phyloP scores from a whole-genome alignment of 1,140 invertebrate genomes.

The Heliconius melpomene region DNA sequence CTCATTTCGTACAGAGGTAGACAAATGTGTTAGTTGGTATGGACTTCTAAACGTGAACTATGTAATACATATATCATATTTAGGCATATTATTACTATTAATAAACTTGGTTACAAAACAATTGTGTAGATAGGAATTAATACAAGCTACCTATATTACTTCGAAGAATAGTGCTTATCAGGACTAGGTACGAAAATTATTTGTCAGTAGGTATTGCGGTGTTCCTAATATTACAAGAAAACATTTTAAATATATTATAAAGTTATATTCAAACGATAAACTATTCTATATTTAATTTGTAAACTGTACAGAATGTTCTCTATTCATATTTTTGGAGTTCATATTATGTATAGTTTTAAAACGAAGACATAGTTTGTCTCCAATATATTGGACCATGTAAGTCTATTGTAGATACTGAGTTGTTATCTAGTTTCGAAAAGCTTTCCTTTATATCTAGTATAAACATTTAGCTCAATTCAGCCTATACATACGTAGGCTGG shows the following conservation, averaged over 20 bases:
- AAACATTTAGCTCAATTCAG: slow-evolving; percentile 40
- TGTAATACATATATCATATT: slow-evolving; percentile 16
- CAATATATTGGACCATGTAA: slow-evolving; percentile 34
- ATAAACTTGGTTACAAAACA: slow-evolving; percentile 31
- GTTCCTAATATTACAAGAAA: slow-evolving; percentile 3
- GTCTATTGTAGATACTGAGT: slow-evolving; percentile 16
- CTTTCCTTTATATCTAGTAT: slow-evolving; percentile 15
- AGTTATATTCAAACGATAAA: neutral
- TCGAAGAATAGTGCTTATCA: slow-evolving; percentile 37
- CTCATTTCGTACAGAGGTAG: slow-evolving; percentile 31
- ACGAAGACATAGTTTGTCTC: slow-evolving; percentile 2
- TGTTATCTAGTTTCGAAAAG: slow-evolving; percentile 7
- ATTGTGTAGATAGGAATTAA: slow-evolving; percentile 36
- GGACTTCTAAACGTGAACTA: neutral
- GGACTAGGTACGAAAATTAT: slow-evolving; percentile 11
- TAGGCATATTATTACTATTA: slow-evolving; percentile 18
- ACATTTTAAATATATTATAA: slow-evolving; percentile 11
- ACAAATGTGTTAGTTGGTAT: slow-evolving; percentile 25
- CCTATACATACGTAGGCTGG: slow-evolving; percentile 57
- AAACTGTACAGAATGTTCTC: neutral
- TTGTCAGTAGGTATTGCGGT: slow-evolving; percentile 21
- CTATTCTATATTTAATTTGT: neutral
- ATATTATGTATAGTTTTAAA: neutral
- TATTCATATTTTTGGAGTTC: neutral
- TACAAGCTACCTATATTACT: slow-evolving; percentile 26